A percentile compares a stretch with the other conserved stretches of the same genome.
Evolutionary conservation across 92 coral and sea anemone genomes (phyloP).

Genomic region (Pocillopora grandis): DNA sequence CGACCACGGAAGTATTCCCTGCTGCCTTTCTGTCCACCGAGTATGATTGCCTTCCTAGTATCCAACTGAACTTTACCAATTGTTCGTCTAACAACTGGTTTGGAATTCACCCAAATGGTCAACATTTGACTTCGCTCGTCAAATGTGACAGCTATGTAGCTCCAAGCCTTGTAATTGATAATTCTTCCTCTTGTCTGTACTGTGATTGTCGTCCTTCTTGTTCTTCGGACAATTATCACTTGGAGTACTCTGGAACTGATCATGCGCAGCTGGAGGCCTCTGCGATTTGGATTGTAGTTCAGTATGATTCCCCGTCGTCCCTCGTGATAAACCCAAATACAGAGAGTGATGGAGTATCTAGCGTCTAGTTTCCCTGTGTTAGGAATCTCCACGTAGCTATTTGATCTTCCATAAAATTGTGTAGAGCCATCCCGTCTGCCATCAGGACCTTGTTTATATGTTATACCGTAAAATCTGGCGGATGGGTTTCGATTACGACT

Average conservation of each 20-base stretch:
- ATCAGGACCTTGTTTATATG: conserved; percentile 53
- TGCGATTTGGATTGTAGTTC: conserved; percentile 58
- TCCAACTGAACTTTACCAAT: conserved; percentile 43
- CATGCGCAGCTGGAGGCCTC: conserved; percentile 65
- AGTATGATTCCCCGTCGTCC: conserved; percentile 44
- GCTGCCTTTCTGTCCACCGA: conserved; percentile 38
- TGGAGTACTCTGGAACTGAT: conserved; percentile 37
- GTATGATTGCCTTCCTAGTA: conserved; percentile 28
- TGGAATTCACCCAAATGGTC: conserved; percentile 41
- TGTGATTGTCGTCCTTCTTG: conserved; percentile 25
- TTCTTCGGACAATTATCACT: conserved; percentile 56
- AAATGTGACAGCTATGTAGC: conserved; percentile 45
- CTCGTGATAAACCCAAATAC: conserved; percentile 28
- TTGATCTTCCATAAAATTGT: conserved; percentile 51
- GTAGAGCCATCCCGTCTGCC: conserved; percentile 57
- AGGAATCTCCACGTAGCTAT: conserved; percentile 66
- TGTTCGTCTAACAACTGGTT: conserved; percentile 10
- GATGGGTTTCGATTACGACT: conserved; percentile 51
- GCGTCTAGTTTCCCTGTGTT: conserved; percentile 66
- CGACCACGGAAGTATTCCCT: conserved; percentile 48
- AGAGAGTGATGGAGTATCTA: conserved; percentile 53
- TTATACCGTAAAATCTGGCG: conserved; percentile 32
- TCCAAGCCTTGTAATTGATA: conserved; percentile 60
- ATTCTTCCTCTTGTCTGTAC: conserved; percentile 48
- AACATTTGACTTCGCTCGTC: conserved; percentile 22